Evolutionary conservation across 2,797 vertebrate species (phyloP).

Genomic region (Catharus ustulatus): DNA sequence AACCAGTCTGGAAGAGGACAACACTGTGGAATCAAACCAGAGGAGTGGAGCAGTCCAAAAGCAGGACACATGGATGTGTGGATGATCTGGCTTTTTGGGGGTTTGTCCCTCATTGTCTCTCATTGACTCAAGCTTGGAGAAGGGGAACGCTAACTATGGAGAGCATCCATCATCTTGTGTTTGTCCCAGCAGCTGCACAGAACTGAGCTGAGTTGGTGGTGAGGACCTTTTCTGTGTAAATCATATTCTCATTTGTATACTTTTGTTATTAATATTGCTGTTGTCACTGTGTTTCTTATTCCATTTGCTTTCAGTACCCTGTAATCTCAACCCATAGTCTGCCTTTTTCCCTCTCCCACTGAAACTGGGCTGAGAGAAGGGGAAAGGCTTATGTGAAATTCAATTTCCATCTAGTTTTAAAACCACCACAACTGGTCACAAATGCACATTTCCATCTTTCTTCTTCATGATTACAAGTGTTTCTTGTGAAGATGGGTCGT

Average conservation of each 20-base stretch:
- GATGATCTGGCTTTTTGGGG: rapidly evolving
- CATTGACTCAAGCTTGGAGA: neutral
- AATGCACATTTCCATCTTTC: neutral
- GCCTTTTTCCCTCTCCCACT: neutral
- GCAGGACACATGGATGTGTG: rapidly evolving
- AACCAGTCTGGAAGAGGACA: neutral
- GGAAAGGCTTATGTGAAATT: neutral
- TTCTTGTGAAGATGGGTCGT: neutral
- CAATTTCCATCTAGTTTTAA: neutral
- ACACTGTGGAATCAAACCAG: neutral
- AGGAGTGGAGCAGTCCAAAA: neutral
- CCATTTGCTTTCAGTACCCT: neutral
- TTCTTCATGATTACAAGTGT: neutral
- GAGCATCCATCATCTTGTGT: neutral
- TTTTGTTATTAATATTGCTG: neutral
- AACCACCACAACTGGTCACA: neutral
- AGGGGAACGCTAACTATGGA: rapidly evolving
- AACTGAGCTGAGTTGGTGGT: neutral
- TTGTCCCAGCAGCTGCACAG: rapidly evolving
- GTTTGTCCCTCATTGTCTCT: neutral
- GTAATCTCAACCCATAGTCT: neutral
- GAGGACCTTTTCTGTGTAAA: neutral
- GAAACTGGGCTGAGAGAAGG: neutral
- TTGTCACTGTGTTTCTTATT: neutral
- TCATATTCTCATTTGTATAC: neutral